Base-by-base conservation (phyloP, 2,888 invertebrate species). In the Drosophila koepferae region DNA sequence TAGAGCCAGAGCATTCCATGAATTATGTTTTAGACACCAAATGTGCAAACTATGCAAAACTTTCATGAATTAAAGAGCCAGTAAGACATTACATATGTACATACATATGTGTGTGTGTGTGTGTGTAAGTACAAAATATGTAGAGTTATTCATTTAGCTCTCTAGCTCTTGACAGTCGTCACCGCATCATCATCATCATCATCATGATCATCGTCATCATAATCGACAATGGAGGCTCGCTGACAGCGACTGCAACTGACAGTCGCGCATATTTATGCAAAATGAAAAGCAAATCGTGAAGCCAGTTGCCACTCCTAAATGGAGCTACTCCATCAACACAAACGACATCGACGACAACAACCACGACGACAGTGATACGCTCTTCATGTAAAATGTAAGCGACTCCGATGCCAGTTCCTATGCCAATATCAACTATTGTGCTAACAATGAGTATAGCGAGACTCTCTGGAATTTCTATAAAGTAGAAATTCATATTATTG, bases 251-350 rank as follows among this genome's bases (percentile, higher is more conserved):
- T 8, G 48, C 53, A 84, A 67, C 85, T 87, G 87, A 82, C 83
- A 86, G 61, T 34, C 65, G 76, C 73, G 77, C 80, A 81, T 81
- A 88, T 86, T 86, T 85, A 88, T 86, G 77, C 65, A 86, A 85
- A 87, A 76, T 72, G 73, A 84, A 84, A 80, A 74, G 86, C 80
- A 85, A 87, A 87, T 87, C 88, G 86, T 82, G 86, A 69, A 82
- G 80, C 69, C 85, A 73, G 71, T 74, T 72, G 70, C 82, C 72
- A 77, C 82, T 73, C 82, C 72, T 73, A 82, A 86, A 79, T 68
- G 68, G 71, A 72, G 79, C 85, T 67, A 80, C 80, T 80, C 84
- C 81, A 77, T 82, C 85, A 87, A 70, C 85, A 78, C 73, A 60
- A 44, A 34, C 58, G 41, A 56, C 53, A 54, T 23, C 53, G 41